Conservation (phyloP, 2,113 vertebrate genomes). For the Ramphastos sulfuratus region DNA sequence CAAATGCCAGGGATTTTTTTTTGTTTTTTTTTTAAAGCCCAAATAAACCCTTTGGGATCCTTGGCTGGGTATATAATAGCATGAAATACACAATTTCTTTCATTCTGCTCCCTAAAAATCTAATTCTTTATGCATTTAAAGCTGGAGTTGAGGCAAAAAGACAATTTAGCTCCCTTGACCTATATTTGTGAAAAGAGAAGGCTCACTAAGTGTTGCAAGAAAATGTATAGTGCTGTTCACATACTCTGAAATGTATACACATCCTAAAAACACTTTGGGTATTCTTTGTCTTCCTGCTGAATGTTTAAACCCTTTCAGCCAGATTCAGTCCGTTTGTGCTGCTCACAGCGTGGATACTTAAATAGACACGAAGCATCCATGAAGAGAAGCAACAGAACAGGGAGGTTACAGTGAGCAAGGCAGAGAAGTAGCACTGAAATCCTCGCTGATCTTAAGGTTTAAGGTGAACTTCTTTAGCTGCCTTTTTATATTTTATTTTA, state of each 20-base stretch:
- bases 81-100: conserved; percentile 61
- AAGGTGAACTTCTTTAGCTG: neutral
- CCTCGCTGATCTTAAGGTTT: neutral
- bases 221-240: neutral
- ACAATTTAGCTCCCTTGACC: conserved; percentile 61
- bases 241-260: neutral
- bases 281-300: neutral
- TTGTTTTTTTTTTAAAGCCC: conserved; percentile 62
- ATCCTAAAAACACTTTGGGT: neutral
- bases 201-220: conserved; percentile 3
- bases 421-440: neutral
- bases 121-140: conserved; percentile 65
- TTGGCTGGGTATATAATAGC: conserved; percentile 53
- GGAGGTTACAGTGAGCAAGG: neutral
- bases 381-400: neutral
- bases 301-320: neutral
- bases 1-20: conserved; percentile 60
- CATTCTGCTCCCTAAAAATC: conserved; percentile 53
- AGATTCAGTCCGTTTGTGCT: neutral
- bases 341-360: fast-evolving
- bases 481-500: neutral
- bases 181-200: conserved; percentile 54
- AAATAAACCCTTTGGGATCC: conserved; percentile 58
- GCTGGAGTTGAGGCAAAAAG: conserved; percentile 40
- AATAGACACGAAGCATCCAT: neutral